Evolutionary conservation across 1,140 invertebrate genomes (phyloP), one percentile per base, ranked within the genome.

Genomic region (Drosophila guanche): DNA sequence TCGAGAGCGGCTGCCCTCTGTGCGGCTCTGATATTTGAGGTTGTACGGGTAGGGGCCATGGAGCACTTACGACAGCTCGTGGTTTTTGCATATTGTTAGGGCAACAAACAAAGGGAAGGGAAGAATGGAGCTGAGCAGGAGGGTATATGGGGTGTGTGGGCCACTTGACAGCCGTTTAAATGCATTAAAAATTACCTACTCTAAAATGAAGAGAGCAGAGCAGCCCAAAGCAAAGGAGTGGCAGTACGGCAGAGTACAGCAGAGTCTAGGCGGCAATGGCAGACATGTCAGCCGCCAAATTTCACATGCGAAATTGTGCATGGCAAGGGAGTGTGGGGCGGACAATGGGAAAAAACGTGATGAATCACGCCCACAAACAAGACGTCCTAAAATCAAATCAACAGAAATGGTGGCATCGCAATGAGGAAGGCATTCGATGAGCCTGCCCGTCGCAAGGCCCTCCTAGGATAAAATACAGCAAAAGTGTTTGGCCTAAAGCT

Each of bases 141-240:
- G 43, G 47, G 29, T 41, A 54, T 55, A 63, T 68, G 50, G 55
- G 55, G 67, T 70, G 67, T 71, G 68, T 74, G 63, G 65, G 80
- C 76, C 79, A 83, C 79, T 83, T 83, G 80, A 85, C 79, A 85
- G 79, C 79, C 79, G 70, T 83, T 83, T 85, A 83, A 83, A 85
- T 79, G 79, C 76, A 83, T 83, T 83, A 85, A 83, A 83, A 83
- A 85, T 83, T 83, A 83, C 79, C 65, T 55, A 75, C 45, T 63
- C 29, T 48, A 54, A 50, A 45, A 70, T 45, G 61, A 70, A 55
- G 48, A 53, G 58, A 57, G 48, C 43, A 27, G 69, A 63, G 45
- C 14, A 63, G 41, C 58, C 12, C 29, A 37, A 22, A 63, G 46
- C 37, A 47, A 51, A 33, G 7, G 12, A 57, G 6, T 2, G 10